Evolutionary conservation across 2,888 invertebrate species (phyloP).

Genomic region (Ligdia adustata): DNA sequence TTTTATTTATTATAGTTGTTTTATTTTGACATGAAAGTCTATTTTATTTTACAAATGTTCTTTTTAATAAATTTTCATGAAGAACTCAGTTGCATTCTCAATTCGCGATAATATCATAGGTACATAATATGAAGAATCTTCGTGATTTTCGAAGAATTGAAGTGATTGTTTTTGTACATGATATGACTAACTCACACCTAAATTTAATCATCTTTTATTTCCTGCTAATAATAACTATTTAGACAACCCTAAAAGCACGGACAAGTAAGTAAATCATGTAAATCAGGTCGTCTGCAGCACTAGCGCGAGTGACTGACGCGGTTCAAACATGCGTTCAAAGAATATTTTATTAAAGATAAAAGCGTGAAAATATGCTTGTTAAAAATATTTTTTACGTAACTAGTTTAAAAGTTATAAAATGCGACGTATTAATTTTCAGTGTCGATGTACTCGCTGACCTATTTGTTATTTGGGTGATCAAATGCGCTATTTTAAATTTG

Average conservation of each 20-base stretch:
- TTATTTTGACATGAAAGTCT: too few species aligned
- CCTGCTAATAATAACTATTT: too few species aligned
- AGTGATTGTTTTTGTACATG: too few species aligned
- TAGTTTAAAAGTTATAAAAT: conserved; percentile 8
- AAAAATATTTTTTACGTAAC: conserved; percentile 6
- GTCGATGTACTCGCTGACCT: conserved; percentile 20
- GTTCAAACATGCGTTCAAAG: conserved; percentile 12
- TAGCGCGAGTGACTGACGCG: conserved; percentile 25
- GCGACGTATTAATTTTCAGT: not conserved
- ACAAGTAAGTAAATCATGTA: conserved; percentile 57
- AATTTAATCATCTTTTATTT: too few species aligned
- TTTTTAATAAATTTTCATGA: too few species aligned
- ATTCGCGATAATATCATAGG: too few species aligned
- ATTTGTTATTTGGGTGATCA: conserved; percentile 8
- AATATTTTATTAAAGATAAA: conserved; percentile 10
- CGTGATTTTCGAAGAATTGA: too few species aligned
- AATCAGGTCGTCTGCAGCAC: conserved; percentile 55
- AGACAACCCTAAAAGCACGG: conserved; percentile 28
- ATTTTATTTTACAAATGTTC: too few species aligned
- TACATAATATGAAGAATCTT: too few species aligned
- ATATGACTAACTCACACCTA: too few species aligned
- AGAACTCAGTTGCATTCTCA: too few species aligned
- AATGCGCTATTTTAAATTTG: not conserved
- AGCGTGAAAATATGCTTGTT: conserved; percentile 12
- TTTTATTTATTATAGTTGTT: too few species aligned